These are phyloP conservation scores for Mirza zaza DNA, from an alignment of 2,113 vertebrate genomes.

Conservation along the genomic window DNA sequence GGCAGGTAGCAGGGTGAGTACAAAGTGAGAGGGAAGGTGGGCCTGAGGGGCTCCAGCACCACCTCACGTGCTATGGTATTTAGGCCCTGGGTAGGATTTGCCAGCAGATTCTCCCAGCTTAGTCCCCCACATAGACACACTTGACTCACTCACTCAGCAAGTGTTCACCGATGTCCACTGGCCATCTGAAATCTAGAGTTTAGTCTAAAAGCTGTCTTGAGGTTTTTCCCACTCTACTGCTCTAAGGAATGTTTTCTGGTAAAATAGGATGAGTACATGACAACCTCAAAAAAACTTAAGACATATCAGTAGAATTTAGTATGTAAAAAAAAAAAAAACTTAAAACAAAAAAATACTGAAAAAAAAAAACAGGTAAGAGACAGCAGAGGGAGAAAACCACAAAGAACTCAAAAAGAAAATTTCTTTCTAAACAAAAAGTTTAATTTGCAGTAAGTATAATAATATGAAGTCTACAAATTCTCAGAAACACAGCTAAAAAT, in stretches of 20 bases:
- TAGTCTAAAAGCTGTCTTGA: neutral
- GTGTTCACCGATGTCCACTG: neutral
- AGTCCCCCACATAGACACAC: too few relatives aligned
- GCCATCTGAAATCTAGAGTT: neutral
- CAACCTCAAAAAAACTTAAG: neutral
- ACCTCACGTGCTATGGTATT: neutral
- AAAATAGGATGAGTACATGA: neutral
- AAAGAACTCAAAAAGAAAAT: constrained; percentile 21
- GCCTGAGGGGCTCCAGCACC: neutral
- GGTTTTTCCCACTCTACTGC: neutral
- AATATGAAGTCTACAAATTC: neutral
- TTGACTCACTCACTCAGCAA: neutral
- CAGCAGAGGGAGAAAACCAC: neutral
- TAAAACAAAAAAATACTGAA: neutral
- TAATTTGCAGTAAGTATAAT: neutral
- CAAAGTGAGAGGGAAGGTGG: accelerated
- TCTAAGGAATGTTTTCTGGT: neutral
- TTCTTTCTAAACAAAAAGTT: constrained; percentile 7
- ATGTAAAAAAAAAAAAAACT: too few relatives aligned
- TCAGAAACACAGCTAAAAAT: neutral
- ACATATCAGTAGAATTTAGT: neutral
- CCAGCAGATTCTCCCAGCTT: neutral
- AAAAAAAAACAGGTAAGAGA: neutral
- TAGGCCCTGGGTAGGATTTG: neutral
- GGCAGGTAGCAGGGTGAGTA: neutral